These are phyloP conservation scores for Drosophila bocqueti DNA, from an alignment of 1,140 invertebrate genomes.

Conservation along the genomic window DNA sequence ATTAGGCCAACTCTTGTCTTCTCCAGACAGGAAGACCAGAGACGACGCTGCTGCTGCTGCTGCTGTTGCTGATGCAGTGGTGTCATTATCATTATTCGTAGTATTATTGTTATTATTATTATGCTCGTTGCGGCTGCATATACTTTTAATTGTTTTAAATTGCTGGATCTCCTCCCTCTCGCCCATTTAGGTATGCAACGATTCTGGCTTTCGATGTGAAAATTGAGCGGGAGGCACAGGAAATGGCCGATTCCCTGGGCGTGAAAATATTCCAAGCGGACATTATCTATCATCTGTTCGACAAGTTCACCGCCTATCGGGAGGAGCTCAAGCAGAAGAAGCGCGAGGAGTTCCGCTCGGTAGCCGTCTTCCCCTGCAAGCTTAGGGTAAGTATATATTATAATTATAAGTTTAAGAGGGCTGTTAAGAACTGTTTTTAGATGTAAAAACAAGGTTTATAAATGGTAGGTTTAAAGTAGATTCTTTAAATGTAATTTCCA, in stretches of 20 bases:
- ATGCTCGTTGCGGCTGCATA: conserved; percentile 32
- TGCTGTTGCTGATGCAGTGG: conserved; percentile 25
- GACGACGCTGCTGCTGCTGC: conserved; percentile 6
- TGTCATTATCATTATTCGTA: conserved; percentile 57
- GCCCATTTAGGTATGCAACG: conserved; percentile 92
- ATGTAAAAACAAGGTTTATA: background rate
- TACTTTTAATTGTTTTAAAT: conserved; percentile 70
- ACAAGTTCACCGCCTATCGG: conserved; percentile 97
- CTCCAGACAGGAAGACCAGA: conserved; percentile 37
- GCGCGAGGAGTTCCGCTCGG: conserved; percentile 96
- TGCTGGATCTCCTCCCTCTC: background rate
- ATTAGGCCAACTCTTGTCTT: conserved; percentile 52
- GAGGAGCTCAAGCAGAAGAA: conserved; percentile 97
- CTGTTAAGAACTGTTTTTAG: background rate
- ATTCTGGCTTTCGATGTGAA: conserved; percentile 99
- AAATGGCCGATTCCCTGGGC: conserved; percentile 96
- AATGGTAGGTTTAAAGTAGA: background rate
- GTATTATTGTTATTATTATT: conserved; percentile 64
- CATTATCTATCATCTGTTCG: conserved; percentile 99
- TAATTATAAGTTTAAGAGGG: background rate
- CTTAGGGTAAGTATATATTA: conserved; percentile 89
- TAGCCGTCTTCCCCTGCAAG: conserved; percentile 99
- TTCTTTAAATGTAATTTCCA: background rate
- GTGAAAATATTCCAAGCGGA: conserved; percentile 99
- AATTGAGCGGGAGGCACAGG: conserved; percentile 98